Base-by-base conservation (phyloP, 2,113 vertebrate species). In the Procavia capensis region DNA sequence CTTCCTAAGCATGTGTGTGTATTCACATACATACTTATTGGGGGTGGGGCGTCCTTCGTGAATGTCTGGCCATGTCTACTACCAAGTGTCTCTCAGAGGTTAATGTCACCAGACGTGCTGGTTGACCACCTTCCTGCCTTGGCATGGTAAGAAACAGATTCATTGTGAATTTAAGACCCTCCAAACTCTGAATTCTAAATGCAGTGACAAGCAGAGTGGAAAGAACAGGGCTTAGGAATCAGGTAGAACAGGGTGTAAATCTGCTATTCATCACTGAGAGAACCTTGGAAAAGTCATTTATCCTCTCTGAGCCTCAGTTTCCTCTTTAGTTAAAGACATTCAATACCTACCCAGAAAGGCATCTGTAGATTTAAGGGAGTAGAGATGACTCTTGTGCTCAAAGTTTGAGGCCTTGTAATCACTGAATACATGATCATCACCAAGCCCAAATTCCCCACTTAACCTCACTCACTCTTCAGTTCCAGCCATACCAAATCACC, bases 401-500 rank as follows among this genome's bases (percentile, higher is more conserved):
- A 25, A 22, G 85, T 9, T 34, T 36, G 54, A 27, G 27, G 10
- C 43, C 31, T 0, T 0, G 63, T 24, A 43, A 3, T 20, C 4
- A 25, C 17, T 70, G 79, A 43, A 66, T 45, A 79, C 70, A 68
- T 10, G 50, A 31, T 41, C 20, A 59, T 13, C 50, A 47, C 57
- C 45, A 72, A 43, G 54, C 43, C 57, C 83, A 2, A 6, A 10
- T 34, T 43, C 76, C 90, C 85, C 76, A 3, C 29, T 24, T 89
- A 78, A 47, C 59, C 81, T 85, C 72, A 59, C 8, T 76, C 20
- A 68, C n/a, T 66, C 45, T 47, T 47, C 43, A 19, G 61, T 64
- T 85, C 45, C 2, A 39, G 59, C 36, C 95, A 96, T 87, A 92
- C 14, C 81, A 85, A 84, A 76, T 16, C 59, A 16, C 59, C 45